phyloP scores from a whole-genome alignment of 2,888 invertebrate genomes.

The Scaptodrosophila latifasciaeformis region DNA sequence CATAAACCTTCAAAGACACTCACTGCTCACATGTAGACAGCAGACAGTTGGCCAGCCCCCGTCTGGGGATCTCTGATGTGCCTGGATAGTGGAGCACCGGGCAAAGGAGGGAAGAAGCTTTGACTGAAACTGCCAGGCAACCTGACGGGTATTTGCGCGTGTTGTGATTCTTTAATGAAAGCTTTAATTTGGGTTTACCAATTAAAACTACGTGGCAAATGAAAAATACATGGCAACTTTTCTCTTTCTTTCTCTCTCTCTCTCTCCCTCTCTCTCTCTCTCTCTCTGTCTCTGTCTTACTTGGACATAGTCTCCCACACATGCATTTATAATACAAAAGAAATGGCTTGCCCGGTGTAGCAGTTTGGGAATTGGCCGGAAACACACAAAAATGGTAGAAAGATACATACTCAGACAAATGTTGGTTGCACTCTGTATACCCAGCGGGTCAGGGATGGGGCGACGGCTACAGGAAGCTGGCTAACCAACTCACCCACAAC shows the following conservation, averaged over 20 bases:
- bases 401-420: no score
- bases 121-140: no score
- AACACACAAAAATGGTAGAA: background rate
- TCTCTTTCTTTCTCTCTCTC: no score
- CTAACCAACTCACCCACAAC: no score
- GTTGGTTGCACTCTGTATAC: constrained; percentile 1
- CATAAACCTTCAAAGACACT: background rate
- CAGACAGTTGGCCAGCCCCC: background rate
- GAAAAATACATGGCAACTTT: constrained; percentile 63
- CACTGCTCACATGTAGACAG: background rate
- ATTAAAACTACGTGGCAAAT: constrained; percentile 68
- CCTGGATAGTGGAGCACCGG: background rate
- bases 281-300: no score
- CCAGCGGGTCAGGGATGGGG: no score
- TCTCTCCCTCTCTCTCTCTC: no score
- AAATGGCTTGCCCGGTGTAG: constrained; percentile 19
- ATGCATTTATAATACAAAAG: constrained; percentile 37
- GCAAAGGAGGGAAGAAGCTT: no score
- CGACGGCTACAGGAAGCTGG: no score
- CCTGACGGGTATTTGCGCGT: constrained; percentile 28
- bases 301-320: constrained; percentile 13
- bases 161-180: constrained; percentile 69
- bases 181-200: constrained; percentile 67
- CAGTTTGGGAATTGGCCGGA: background rate
- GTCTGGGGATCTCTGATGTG: background rate